These are phyloP conservation scores for Tetranychus truncatus DNA, from an alignment of 2,888 invertebrate genomes.

Conservation along the genomic window DNA sequence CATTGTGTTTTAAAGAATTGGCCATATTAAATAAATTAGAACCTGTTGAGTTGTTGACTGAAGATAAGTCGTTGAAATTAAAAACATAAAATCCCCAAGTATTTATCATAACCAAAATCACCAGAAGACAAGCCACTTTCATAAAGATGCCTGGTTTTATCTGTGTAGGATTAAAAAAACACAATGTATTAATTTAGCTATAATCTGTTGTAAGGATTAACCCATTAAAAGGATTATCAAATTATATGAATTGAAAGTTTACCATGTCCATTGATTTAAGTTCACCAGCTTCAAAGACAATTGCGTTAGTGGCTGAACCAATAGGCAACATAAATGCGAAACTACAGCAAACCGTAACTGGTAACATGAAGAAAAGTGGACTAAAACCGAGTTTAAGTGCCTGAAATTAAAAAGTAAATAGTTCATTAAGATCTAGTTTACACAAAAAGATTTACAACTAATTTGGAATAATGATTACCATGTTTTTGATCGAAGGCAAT, in stretches of 20 bases:
- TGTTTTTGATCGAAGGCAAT: slow-evolving; percentile 39
- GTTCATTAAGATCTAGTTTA: neutral
- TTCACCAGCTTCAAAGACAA: slow-evolving; percentile 63
- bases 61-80: too few species aligned
- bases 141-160: too few species aligned
- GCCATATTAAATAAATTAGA: too few species aligned
- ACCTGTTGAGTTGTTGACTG: too few species aligned
- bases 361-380: slow-evolving; percentile 61
- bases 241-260: neutral
- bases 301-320: slow-evolving; percentile 61
- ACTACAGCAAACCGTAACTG: slow-evolving; percentile 48
- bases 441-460: neutral
- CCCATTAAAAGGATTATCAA: too few species aligned
- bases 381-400: neutral
- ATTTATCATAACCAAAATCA: too few species aligned
- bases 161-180: too few species aligned
- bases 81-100: too few species aligned
- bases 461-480: neutral
- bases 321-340: slow-evolving; percentile 3
- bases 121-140: too few species aligned
- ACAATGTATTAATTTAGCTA: too few species aligned
- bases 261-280: slow-evolving; percentile 62
- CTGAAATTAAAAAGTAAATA: slow-evolving; percentile 36
- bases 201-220: too few species aligned
- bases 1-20: too few species aligned